Conservation (phyloP, 2,113 vertebrate genomes). For the Hystrix brachyura region DNA sequence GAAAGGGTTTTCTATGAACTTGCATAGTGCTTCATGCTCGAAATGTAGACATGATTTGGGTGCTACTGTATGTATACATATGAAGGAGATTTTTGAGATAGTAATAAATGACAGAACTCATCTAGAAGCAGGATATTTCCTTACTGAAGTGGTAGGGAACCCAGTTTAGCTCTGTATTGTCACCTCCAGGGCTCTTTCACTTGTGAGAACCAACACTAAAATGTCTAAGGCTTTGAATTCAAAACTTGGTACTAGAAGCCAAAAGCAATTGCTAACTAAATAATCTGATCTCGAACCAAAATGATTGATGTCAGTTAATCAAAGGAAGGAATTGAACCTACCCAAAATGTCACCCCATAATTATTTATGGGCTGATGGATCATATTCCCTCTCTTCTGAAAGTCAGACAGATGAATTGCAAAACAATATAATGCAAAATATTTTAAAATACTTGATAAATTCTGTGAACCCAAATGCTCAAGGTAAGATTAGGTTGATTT, state of each 20-base stretch:
- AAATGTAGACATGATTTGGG: not conserved
- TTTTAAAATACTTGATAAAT: constrained; percentile 1
- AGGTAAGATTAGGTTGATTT: not conserved
- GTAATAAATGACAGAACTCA: not conserved
- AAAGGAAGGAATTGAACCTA: not conserved
- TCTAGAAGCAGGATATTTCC: not conserved
- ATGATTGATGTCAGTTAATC: not conserved
- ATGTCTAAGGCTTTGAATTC: not conserved
- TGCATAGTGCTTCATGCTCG: not conserved
- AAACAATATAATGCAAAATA: not conserved
- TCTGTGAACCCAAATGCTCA: not conserved
- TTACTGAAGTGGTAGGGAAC: not conserved
- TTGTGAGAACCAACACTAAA: not conserved
- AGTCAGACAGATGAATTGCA: not conserved
- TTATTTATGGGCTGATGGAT: not conserved
- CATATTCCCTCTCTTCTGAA: not conserved
- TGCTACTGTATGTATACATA: fast-evolving
- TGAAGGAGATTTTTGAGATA: not conserved
- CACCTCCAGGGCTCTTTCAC: not conserved
- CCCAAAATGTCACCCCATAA: not conserved
- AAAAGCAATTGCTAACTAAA: not conserved
- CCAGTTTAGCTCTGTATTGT: not conserved
- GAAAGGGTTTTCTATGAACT: not conserved
- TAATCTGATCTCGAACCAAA: not conserved
- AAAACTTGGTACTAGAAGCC: not conserved